Evolutionary conservation across 2,888 invertebrate genomes (phyloP), one percentile per base, ranked within the genome.

Genomic region (Nomada ruficornis): DNA sequence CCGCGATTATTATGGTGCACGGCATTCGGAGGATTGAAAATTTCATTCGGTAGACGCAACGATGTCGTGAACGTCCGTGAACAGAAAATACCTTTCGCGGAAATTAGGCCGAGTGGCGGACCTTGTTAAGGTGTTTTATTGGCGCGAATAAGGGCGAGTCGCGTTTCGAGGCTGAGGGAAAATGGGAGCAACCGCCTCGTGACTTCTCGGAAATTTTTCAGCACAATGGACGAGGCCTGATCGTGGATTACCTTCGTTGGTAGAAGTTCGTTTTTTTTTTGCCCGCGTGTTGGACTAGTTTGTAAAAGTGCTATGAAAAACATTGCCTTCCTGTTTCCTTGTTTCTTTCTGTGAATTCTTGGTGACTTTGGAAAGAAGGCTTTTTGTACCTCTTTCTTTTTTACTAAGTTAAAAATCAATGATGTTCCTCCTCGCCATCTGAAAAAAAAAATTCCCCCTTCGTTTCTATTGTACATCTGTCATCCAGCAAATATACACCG

Each of bases 31-130:
- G 26, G 47, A 42, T 65, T 52, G 63, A 29, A 55, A 64, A 68
- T 77, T 72, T 71, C 54, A 50, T 0, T 23, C 44, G 23, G 26
- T n/a, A 36, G 36, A 36, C 47, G 20, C 23, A 3, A n/a, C 50
- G 42, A 2, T 69, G 64, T 57, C 44, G 55, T 29, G 52, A 62
- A 29, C 65, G 82, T 70, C 80, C 81, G 63, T 81, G 77, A 77
- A 65, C 62, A 62, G 64, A 80, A 77, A 77, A 83, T 77, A 77
- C 80, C 71, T 74, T 82, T 67, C 74, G 63, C 55, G 77, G 67
- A 79, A 83, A 82, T 83, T 83, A 81, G 83, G 80, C 83, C 80
- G 83, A 76, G 83, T 70, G 73, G 65, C 23, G 62, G 74, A 74
- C 81, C 81, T 81, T 79, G 81, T 74, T 81, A 70, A 81, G 74